These are phyloP conservation scores for Prionace glauca DNA, from an alignment of 2,797 vertebrate species.

Conservation along the genomic window DNA sequence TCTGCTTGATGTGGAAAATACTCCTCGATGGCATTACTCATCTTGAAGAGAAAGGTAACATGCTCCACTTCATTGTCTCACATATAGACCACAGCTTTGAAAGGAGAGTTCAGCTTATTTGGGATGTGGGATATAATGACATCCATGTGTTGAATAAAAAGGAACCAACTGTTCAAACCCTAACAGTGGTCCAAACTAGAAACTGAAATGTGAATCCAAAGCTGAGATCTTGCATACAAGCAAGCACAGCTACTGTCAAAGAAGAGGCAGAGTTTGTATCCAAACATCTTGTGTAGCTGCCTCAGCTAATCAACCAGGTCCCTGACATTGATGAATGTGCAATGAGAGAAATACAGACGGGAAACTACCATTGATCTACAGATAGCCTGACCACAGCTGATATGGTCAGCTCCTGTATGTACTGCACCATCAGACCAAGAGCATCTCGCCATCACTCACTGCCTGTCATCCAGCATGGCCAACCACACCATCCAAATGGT, in stretches of 20 bases:
- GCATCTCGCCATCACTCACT: background rate
- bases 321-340: background rate
- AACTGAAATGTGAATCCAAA: background rate
- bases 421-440: background rate
- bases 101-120: background rate
- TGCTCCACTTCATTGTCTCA: background rate
- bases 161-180: background rate
- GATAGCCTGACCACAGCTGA: background rate
- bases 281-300: background rate
- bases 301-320: background rate
- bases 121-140: background rate
- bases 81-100: background rate
- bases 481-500: background rate
- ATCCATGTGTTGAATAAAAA: background rate
- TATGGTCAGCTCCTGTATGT: background rate
- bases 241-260: background rate
- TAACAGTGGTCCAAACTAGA: background rate
- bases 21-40: background rate
- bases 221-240: background rate
- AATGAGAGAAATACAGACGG: background rate
- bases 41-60: background rate
- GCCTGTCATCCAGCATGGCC: background rate
- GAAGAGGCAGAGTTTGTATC: background rate
- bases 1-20: background rate
- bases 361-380: conserved; percentile 8